phyloP scores from a whole-genome alignment of 2,797 vertebrate species.

The Coccyzus lansbergi region DNA sequence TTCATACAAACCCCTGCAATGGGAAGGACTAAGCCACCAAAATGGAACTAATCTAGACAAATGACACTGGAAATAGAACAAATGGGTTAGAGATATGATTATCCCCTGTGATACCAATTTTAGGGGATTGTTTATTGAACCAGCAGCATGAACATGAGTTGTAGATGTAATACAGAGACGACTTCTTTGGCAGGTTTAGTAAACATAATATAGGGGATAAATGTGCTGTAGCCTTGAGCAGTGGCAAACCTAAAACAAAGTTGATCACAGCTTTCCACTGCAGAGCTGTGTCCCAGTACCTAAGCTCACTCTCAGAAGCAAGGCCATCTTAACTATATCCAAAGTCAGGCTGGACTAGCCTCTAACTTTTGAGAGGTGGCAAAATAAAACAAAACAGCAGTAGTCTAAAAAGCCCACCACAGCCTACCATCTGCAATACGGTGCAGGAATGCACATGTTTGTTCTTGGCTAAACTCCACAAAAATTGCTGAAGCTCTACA shows the following conservation, averaged over 20 bases:
- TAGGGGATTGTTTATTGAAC: not conserved
- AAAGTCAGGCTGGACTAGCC: not conserved
- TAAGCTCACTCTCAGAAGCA: not conserved
- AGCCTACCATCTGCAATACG: not conserved
- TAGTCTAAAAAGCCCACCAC: not conserved
- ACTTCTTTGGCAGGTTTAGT: not conserved
- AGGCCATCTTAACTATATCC: not conserved
- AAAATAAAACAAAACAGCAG: not conserved
- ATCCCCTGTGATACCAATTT: not conserved
- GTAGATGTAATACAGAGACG: not conserved
- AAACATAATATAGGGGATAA: not conserved
- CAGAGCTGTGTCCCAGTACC: not conserved
- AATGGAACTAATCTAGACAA: not conserved
- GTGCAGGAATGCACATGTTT: fast-evolving
- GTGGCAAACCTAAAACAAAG: not conserved
- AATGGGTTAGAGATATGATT: not conserved
- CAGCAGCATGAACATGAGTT: not conserved
- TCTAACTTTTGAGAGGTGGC: not conserved
- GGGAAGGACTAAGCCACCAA: not conserved
- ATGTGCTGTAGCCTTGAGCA: not conserved
- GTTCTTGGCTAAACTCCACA: not conserved
- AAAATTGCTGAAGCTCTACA: not conserved
- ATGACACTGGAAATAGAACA: not conserved
- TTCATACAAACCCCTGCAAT: not conserved
- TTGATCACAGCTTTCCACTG: not conserved